Conservation (phyloP, 2,888 invertebrate genomes). For the Eudemis profundana region DNA sequence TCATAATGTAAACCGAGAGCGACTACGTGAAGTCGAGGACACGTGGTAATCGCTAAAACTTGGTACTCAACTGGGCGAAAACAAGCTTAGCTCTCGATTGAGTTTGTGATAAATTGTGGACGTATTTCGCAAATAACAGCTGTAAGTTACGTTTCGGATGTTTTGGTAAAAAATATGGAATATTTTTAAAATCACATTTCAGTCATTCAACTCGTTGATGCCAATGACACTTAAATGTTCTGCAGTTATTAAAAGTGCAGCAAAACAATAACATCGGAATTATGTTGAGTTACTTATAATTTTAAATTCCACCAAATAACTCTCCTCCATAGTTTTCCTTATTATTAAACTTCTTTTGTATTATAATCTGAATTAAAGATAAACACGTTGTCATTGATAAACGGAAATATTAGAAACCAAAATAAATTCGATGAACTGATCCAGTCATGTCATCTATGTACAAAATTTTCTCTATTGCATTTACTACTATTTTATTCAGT, state of each 20-base stretch:
- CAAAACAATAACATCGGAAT: too few species aligned
- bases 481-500: constrained; percentile 39
- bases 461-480: constrained; percentile 31
- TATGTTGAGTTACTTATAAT: too few species aligned
- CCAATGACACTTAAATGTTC: too few species aligned
- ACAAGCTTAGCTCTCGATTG: constrained; percentile 48
- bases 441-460: constrained; percentile 11
- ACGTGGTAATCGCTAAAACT: constrained; percentile 44
- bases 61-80: constrained; percentile 49
- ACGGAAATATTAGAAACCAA: neutral
- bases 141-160: neutral
- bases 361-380: too few species aligned
- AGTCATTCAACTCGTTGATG: neutral
- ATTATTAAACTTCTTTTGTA: too few species aligned
- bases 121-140: constrained; percentile 50
- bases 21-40: constrained; percentile 26
- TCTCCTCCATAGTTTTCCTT: too few species aligned
- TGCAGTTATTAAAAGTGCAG: too few species aligned
- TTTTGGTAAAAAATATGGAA: neutral
- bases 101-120: constrained; percentile 45
- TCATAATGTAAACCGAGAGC: too few species aligned
- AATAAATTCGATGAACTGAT: neutral
- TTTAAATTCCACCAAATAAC: too few species aligned
- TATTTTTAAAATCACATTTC: neutral
- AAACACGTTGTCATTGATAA: neutral